A percentile compares a stretch with the other conserved stretches of the same genome.
Evolutionary conservation across 1,140 invertebrate species (phyloP).

Genomic region (Leptinotarsa lineolata): DNA sequence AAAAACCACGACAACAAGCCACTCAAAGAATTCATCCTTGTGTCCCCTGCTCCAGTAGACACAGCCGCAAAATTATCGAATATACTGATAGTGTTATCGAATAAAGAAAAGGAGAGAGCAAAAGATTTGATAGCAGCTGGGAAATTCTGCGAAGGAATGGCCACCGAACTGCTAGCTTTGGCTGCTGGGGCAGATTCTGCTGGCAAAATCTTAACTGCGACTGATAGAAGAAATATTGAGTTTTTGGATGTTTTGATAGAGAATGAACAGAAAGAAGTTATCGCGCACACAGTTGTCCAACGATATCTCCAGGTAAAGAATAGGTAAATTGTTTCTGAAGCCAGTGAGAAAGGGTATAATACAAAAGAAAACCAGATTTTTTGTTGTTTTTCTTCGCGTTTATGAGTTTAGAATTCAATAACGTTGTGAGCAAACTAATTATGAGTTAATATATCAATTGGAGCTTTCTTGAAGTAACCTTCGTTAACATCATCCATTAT

Average conservation of each 20-base stretch:
- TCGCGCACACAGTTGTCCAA: constrained; percentile 86
- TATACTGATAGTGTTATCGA: constrained; percentile 84
- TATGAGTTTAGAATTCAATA: no score
- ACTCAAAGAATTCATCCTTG: constrained; percentile 94
- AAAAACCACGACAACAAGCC: constrained; percentile 96
- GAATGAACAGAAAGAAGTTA: constrained; percentile 97
- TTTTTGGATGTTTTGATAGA: constrained; percentile 98
- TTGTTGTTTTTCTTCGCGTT: no score
- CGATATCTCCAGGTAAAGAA: constrained; percentile 80
- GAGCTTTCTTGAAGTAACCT: no score
- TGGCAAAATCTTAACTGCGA: constrained; percentile 86
- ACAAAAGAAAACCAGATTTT: background rate
- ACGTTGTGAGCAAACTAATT: background rate
- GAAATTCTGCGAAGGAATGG: constrained; percentile 96
- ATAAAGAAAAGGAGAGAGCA: constrained; percentile 96
- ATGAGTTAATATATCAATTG: background rate
- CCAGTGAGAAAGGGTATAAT: background rate
- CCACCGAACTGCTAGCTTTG: constrained; percentile 91
- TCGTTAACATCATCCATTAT: background rate
- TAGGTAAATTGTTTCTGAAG: constrained; percentile 55
- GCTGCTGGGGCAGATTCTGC: constrained; percentile 93
- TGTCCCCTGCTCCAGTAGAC: constrained; percentile 96
- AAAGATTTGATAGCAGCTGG: constrained; percentile 94
- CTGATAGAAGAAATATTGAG: constrained; percentile 88
- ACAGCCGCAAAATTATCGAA: constrained; percentile 97